phyloP scores from a whole-genome alignment of 2,888 invertebrate species.

The Mactromeris polynyma region DNA sequence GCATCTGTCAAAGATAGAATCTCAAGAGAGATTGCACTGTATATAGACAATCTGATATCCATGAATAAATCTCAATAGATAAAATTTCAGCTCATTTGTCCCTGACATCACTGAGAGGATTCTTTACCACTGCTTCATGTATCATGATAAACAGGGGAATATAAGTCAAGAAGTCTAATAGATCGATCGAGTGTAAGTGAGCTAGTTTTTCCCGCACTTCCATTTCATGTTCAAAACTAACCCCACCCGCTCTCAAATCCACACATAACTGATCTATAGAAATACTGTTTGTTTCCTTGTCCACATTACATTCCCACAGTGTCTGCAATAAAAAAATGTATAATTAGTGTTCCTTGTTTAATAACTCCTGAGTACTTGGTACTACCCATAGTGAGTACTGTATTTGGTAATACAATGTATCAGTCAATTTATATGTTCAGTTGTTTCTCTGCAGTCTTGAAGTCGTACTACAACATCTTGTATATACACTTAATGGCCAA shows the following conservation, averaged over 20 bases:
- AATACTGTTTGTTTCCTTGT: conserved; percentile 82
- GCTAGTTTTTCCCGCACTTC: conserved; percentile 83
- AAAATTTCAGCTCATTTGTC: conserved; percentile 63
- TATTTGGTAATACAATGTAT: too few relatives aligned
- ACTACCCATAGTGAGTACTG: too few relatives aligned
- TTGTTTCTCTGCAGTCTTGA: too few relatives aligned
- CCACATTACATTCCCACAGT: conserved; percentile 86
- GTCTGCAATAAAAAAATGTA: conserved; percentile 77
- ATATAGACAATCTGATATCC: too few relatives aligned
- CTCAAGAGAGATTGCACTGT: too few relatives aligned
- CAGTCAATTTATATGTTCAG: too few relatives aligned
- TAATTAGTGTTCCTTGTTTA: too few relatives aligned
- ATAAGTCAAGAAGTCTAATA: conserved; percentile 86
- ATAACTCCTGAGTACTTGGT: too few relatives aligned
- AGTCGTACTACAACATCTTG: too few relatives aligned
- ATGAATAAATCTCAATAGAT: background rate
- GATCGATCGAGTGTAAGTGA: conserved; percentile 80
- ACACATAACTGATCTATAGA: conserved; percentile 84
- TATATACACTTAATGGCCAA: too few relatives aligned
- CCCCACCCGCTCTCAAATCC: conserved; percentile 85
- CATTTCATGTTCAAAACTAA: conserved; percentile 81
- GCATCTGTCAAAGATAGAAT: too few relatives aligned
- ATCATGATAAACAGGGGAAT: conserved; percentile 86
- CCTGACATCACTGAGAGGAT: conserved; percentile 83
- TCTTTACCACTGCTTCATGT: conserved; percentile 84